A percentile compares a stretch with the other conserved stretches of the same genome.
These are phyloP conservation scores for Brachionus calyciflorus DNA, from an alignment of 1,140 invertebrate species.

Conservation along the genomic window DNA sequence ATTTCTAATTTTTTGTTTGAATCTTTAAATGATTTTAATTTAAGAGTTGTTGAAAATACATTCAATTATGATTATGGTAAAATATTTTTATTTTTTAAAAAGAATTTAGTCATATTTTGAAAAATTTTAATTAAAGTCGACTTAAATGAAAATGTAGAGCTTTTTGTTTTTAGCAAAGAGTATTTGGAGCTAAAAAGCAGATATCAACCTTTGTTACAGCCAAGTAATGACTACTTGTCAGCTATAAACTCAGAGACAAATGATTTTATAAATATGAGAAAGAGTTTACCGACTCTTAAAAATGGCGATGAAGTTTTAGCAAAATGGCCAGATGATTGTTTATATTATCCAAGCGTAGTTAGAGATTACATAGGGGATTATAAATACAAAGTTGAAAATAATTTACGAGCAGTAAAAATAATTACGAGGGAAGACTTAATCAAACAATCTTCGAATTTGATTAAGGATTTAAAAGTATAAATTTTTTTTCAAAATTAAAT, in stretches of 20 bases:
- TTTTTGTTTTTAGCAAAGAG: conserved; percentile 10
- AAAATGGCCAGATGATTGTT: conserved; percentile 34
- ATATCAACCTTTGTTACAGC: conserved; percentile 1
- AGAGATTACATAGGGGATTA: conserved; percentile 19
- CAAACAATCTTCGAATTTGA: neutral
- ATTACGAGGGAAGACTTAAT: conserved; percentile 32
- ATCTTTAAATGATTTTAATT: too few relatives aligned
- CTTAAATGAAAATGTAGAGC: neutral
- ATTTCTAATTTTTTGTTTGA: neutral
- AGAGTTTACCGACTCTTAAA: conserved; percentile 15
- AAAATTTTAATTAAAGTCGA: conserved; percentile 1
- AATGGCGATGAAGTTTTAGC: conserved; percentile 50
- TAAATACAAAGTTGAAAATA: conserved; percentile 34
- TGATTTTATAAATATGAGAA: conserved; percentile 15
- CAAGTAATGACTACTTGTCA: neutral
- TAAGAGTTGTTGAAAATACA: too few relatives aligned
- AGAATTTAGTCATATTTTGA: neutral
- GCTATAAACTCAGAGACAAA: neutral
- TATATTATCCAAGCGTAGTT: conserved; percentile 34
- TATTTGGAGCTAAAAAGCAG: conserved; percentile 13
- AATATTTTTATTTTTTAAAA: neutral
- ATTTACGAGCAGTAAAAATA: conserved; percentile 25
- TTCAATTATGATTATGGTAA: too few relatives aligned
- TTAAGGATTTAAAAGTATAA: neutral
- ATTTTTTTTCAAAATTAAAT: conserved; percentile 50